These are phyloP conservation scores for Stictocephala bisonia DNA, from an alignment of 2,888 invertebrate species.

Conservation along the genomic window DNA sequence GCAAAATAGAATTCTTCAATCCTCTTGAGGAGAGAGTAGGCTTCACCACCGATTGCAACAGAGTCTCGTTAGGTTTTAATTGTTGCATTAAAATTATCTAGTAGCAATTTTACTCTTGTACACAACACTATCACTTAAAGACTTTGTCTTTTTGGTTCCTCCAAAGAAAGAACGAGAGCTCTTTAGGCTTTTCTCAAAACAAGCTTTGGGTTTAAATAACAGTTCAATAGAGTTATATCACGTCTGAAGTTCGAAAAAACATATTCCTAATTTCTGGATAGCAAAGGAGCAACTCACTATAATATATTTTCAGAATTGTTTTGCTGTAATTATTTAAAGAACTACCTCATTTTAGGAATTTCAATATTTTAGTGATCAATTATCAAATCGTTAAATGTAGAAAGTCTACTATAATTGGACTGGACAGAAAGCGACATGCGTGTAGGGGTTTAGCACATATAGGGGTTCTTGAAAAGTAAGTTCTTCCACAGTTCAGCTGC, in stretches of 20 bases:
- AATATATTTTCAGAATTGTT: no score
- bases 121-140: constrained; percentile 8
- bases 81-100: neutral
- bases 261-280: neutral
- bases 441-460: no score
- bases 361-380: no score
- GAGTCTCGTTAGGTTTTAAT: neutral
- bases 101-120: neutral
- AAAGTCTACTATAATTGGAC: no score
- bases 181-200: neutral
- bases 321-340: no score
- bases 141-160: neutral
- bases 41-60: constrained; percentile 16
- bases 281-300: no score
- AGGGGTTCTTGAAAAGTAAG: no score
- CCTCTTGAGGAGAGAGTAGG: neutral
- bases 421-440: no score
- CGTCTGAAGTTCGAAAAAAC: neutral
- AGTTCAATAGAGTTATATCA: neutral
- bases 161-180: neutral
- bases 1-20: constrained; percentile 14
- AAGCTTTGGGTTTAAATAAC: neutral
- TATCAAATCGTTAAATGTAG: no score
- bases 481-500: no score
- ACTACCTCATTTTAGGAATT: no score